Percentiles rank a stretch among this genome's conserved stretches.
Conservation (phyloP, 2,797 vertebrate genomes). For the Cryptoblepharus egeriae region DNA sequence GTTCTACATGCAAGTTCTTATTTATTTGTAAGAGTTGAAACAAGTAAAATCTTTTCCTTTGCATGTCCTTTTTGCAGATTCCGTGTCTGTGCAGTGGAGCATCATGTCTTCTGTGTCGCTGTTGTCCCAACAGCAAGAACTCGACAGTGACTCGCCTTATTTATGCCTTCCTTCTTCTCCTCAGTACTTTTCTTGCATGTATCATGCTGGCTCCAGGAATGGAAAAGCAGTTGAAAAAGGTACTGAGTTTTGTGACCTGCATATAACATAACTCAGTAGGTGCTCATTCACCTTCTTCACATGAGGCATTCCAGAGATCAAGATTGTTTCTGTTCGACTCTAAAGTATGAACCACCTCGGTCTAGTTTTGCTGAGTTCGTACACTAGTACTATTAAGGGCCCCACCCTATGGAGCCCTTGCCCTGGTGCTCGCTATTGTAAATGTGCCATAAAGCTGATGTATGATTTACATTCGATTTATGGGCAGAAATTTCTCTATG, state of each 20-base stretch:
- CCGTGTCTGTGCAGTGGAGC: slow-evolving; percentile 88
- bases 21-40: neutral
- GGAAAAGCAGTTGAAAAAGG: slow-evolving; percentile 86
- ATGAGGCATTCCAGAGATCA: neutral
- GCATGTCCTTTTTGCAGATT: slow-evolving; percentile 73
- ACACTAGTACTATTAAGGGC: neutral
- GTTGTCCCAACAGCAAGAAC: slow-evolving; percentile 86
- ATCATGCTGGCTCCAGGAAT: slow-evolving; percentile 88
- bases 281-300: neutral
- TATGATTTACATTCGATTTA: too few relatives aligned
- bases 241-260: slow-evolving; percentile 52
- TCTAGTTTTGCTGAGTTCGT: neutral
- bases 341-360: neutral
- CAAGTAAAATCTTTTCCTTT: neutral
- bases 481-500: neutral
- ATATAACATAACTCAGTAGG: neutral
- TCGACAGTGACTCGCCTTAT: slow-evolving; percentile 89
- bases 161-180: slow-evolving; percentile 87
- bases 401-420: too few relatives aligned
- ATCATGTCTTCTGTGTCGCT: slow-evolving; percentile 86
- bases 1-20: neutral
- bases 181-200: slow-evolving; percentile 85
- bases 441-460: too few relatives aligned
- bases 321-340: neutral
- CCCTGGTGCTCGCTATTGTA: too few relatives aligned